Evolutionary conservation across 2,888 invertebrate genomes (phyloP).

Genomic region (Caenorhabditis sp.): DNA sequence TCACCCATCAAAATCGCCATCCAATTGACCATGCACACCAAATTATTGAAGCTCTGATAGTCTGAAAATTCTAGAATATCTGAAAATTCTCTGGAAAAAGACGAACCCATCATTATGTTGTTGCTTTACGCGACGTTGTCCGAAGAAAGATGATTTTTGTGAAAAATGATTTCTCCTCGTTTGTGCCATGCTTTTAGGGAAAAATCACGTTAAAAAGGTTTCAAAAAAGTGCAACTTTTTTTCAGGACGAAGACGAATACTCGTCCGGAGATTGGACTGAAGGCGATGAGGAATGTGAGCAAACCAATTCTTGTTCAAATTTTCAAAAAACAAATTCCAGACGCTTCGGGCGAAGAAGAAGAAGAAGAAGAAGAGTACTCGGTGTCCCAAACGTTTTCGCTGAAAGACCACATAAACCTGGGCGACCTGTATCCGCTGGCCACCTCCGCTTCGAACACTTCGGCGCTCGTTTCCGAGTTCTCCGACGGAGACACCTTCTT

Average conservation of each 20-base stretch:
- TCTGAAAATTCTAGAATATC: no score
- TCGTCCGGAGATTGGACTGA: conserved; percentile 63
- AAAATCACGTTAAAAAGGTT: no score
- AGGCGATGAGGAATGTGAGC: conserved; percentile 60
- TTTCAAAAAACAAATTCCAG: conserved; percentile 27
- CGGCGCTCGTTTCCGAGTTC: conserved; percentile 66
- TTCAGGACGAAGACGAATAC: conserved; percentile 53
- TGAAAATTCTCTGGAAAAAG: no score
- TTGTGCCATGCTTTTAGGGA: no score
- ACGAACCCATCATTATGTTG: no score
- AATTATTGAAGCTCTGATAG: no score
- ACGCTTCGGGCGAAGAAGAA: conserved; percentile 41
- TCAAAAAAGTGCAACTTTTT: neutral
- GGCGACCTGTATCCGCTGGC: conserved; percentile 59
- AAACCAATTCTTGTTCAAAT: neutral
- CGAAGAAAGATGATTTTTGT: no score
- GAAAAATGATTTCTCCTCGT: no score
- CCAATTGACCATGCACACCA: no score
- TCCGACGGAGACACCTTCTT: conserved; percentile 67
- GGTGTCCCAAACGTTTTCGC: conserved; percentile 66
- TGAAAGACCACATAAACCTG: conserved; percentile 55
- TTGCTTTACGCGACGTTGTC: no score
- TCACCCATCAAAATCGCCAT: no score
- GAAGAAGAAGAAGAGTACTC: conserved; percentile 56
- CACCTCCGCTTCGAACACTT: conserved; percentile 45